Base-by-base conservation (phyloP, 2,888 invertebrate genomes). In the Andrena minutula region DNA sequence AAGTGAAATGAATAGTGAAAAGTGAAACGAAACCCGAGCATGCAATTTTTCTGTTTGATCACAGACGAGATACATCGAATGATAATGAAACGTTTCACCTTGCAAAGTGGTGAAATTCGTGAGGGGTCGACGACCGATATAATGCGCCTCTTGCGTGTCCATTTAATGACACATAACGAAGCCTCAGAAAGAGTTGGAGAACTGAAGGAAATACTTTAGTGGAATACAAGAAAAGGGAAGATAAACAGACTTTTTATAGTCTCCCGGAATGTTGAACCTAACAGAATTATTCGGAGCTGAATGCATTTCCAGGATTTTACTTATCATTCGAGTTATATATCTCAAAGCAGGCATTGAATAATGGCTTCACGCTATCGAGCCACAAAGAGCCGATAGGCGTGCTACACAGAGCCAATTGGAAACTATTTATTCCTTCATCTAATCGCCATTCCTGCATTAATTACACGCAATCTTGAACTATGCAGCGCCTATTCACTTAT, bases 371-470 rank as follows among this genome's bases (percentile, higher is more conserved):
- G 66, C 79, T 41, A 79, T 7, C 51, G 32, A 51, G 41, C 26
- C 26, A 26, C 1, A 26, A 26, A 26, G 26, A 26, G 26, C 26
- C 26, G 26, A 79, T 79, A 70, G 28, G 51, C 30, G 28, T 26
- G 60, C 8, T 69, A 77, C 60, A 66, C 30, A 16, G 32, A 41
- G 12, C 58, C 73, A 73, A 74, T 70, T 32, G 58, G 47, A 51
- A 63, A 71, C 63, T 68, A 81, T 81, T 66, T 30, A 64, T 71
- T 61, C 35, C 30, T 35, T 75, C 83, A 83, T 83, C 83, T 83
- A 75, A 83, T 83, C 79, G 30, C 16, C 51, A 60, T 79, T 75
- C 71, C 68, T 69, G 70, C 83, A 83, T 83, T 83, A 83, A 83
- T 83, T 79, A 69, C 26, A 49, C 51, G 66, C 41, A 47, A 66